Base-by-base conservation (phyloP, 2,797 vertebrate species). In the Hippoglossus hippoglossus region DNA sequence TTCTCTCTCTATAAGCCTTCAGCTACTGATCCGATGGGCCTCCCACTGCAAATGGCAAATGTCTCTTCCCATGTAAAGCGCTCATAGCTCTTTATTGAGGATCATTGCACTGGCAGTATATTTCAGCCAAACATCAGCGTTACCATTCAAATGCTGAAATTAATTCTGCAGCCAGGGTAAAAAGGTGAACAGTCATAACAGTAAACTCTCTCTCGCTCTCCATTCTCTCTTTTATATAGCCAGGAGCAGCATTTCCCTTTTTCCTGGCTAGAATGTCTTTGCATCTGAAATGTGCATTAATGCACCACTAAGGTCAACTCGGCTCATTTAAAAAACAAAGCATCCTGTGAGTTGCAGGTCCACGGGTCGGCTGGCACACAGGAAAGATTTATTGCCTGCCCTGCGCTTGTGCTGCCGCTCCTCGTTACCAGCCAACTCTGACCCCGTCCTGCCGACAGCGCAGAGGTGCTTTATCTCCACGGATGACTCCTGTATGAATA, bases 381-480 rank as follows among this genome's bases (percentile, higher is more conserved):
- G 71, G 75, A 78, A 82, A 90, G 91, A 93, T 92, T 91, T 90
- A 92, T 90, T 85, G 86, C 90, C 78, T 82, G 84, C 83, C 81
- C 88, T 67, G 71, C 22, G 72, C 85, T 68, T 83, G 73, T 84
- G 80, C 82, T 81, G 78, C 77, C 16, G 81, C 77, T 89, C 73
- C 87, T 92, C 61, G 80, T 92, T 91, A 92, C 89, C 78, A 80
- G 84, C 34, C 82, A 92, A 88, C 91, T 91, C 80, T 93, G 88
- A 93, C 90, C 92, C 86, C 55, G 16, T 88, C 78, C 69, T 80
- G 75, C 87, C 63, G 57, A 87, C 84, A 73, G 82, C 69, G 51
- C 84, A 78, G 79, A 90, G 82, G 82, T 8, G 56, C 80, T 89
- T 91, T 73, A 89, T 92, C 87, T 88, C 88, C 67, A 80, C 36